These are phyloP conservation scores for Chlorodrepanis virens DNA, from an alignment of 2,113 vertebrate species.

Conservation along the genomic window DNA sequence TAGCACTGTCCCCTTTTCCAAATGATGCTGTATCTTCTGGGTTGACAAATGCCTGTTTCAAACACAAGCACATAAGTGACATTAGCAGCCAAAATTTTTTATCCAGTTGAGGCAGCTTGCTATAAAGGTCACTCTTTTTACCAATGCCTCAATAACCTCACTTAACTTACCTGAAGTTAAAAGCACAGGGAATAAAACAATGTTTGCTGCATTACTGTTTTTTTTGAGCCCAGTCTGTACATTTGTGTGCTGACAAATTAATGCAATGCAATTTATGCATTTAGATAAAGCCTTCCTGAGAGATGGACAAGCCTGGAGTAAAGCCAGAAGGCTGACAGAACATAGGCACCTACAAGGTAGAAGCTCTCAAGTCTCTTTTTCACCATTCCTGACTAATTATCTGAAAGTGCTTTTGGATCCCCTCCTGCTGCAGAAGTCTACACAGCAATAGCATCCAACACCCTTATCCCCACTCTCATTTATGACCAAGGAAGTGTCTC, in stretches of 20 bases:
- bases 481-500: not conserved
- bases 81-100: not conserved
- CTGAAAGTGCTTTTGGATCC: not conserved
- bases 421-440: not conserved
- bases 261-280: not conserved
- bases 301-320: not conserved
- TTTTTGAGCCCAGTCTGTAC: not conserved
- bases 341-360: accelerated
- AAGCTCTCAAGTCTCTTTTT: not conserved
- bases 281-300: not conserved
- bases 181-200: not conserved
- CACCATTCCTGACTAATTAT: not conserved
- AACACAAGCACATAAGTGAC: not conserved
- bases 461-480: not conserved
- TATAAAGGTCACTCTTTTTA: not conserved
- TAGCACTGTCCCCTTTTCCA: constrained; percentile 65
- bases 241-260: not conserved
- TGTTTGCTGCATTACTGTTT: not conserved
- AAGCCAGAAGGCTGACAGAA: not conserved
- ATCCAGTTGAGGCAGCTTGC: not conserved
- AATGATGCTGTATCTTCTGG: constrained; percentile 70
- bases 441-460: not conserved
- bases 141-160: not conserved
- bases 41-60: constrained; percentile 79
- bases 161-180: not conserved